Evolutionary conservation across 1,140 invertebrate species (phyloP), one percentile per base, ranked within the genome.

Genomic region (Agraylea sexmaculata): DNA sequence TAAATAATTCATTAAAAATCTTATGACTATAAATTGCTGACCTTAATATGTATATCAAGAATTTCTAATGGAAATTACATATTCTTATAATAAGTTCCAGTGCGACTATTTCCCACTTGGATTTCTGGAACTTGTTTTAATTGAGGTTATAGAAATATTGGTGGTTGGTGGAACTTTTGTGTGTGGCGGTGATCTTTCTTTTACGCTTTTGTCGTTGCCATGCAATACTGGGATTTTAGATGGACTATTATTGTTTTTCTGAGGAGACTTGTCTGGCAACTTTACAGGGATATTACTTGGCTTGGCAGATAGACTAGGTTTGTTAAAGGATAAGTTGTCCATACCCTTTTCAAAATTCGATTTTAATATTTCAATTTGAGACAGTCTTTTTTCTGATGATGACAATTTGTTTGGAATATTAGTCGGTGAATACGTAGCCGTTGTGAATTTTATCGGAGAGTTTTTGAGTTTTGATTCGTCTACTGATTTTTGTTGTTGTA

Each of bases 361-460:
- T 17, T 59, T 52, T 18, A 66, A 49, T 30, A 60, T 49, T 50
- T 66, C 63, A 27, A 66, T 60, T 40, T 60, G 58, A 8, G 69
- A 73, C 11, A 69, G 52, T 43, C 70, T 46, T 39, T 61, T 63
- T 37, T 60, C 57, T 6, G 56, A 47, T 10, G 51, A 51, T 42
- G 45, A 40, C 6, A 45, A 42, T 34, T 29, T 16, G 12, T 54
- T 60, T 2, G 47, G 42, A 0, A 61, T 58, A 1, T 59, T 57
- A 41, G 63, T 64, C 43, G 59, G 58, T 62, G 73, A 70, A 49
- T 74, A 73, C 18, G 69, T 73, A 0, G 72, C 66, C 13, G 72
- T 74, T 19, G 66, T 62, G 52, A 74, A 74, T 53, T 70, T 65
- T 40, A 74, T 74, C 36, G 70, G 66, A 36, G 64, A 64, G 53